Conservation (phyloP, 1,140 invertebrate species). For the Bombus sibiricus region DNA sequence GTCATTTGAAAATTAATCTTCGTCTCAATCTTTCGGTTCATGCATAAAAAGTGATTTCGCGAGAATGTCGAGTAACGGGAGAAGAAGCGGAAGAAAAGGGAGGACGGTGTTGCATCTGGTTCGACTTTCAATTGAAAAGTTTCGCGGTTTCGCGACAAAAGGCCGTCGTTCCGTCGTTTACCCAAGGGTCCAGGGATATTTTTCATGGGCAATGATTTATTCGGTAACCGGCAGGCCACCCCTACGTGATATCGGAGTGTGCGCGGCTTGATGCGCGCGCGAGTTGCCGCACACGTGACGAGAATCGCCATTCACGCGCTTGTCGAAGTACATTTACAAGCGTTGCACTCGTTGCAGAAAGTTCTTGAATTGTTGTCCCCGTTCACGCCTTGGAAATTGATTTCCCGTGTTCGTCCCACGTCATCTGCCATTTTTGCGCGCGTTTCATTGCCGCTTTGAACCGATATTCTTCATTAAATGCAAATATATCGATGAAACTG, state of each 20-base stretch:
- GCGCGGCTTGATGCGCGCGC: neutral
- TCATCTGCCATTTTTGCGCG: constrained; percentile 7
- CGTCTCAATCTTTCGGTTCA: neutral
- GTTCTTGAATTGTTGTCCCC: constrained; percentile 34
- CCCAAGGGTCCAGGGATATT: constrained; percentile 24
- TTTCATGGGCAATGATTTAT: constrained; percentile 60
- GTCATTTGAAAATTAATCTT: neutral
- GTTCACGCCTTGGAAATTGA: constrained; percentile 32
- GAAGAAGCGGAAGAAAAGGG: neutral
- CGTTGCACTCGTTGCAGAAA: constrained; percentile 10
- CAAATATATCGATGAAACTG: neutral
- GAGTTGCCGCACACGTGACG: constrained; percentile 21
- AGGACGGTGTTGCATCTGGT: neutral
- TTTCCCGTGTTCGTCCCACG: constrained; percentile 21
- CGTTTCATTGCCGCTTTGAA: constrained; percentile 25
- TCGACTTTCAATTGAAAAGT: constrained; percentile 5
- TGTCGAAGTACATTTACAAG: constrained; percentile 53
- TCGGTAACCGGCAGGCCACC: constrained; percentile 17
- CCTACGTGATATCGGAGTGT: constrained; percentile 7
- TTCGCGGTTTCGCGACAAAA: neutral
- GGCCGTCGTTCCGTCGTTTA: neutral
- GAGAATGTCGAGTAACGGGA: constrained; percentile 6
- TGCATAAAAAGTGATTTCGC: constrained; percentile 17
- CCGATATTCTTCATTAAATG: constrained; percentile 19
- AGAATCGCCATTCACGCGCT: constrained; percentile 39